Conservation (phyloP, 2,113 vertebrate species). For the Caracal caracal region DNA sequence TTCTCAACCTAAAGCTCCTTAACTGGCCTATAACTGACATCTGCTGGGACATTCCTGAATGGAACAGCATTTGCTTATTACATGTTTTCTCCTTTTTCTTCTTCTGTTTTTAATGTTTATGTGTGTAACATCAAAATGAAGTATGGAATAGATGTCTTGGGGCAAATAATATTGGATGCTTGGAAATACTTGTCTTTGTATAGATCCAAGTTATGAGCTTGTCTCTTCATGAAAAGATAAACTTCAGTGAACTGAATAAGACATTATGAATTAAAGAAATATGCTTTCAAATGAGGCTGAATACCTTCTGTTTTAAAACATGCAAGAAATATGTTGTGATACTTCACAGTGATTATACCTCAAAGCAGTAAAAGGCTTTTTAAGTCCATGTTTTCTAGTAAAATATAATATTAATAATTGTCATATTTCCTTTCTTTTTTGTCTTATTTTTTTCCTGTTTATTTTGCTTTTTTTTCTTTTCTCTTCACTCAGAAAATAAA, state of each 20-base stretch:
- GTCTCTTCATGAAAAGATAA: conserved; percentile 35
- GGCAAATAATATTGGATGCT: neutral
- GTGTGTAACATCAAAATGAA: neutral
- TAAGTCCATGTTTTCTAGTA: neutral
- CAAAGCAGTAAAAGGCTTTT: neutral
- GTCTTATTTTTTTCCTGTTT: neutral
- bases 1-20: neutral
- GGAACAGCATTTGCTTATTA: neutral
- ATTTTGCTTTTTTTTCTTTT: neutral
- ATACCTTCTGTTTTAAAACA: neutral
- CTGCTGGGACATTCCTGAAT: neutral
- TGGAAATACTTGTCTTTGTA: neutral
- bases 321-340: neutral
- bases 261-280: conserved; percentile 33
- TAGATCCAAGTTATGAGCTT: neutral
- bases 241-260: conserved; percentile 9
- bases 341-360: neutral
- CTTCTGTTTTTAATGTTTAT: neutral
- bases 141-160: neutral
- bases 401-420: conserved; percentile 13
- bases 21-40: conserved; percentile 25
- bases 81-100: neutral
- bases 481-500: neutral
- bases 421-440: neutral
- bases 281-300: neutral